Conservation (phyloP, 2,113 vertebrate genomes). For the Puma concolor region DNA sequence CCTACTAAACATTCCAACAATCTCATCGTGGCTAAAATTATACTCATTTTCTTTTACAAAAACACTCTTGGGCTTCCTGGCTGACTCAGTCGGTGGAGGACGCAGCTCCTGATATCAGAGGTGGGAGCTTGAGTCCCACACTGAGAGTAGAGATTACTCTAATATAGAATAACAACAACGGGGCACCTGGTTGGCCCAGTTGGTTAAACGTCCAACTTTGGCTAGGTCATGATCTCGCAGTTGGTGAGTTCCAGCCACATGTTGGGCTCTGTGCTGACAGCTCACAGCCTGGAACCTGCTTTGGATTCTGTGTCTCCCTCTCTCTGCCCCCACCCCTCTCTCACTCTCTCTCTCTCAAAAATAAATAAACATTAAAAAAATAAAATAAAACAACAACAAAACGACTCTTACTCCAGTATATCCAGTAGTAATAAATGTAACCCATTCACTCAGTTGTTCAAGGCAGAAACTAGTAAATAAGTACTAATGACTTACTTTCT, state of each 20-base stretch:
- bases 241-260: too few species aligned
- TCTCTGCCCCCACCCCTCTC: too few species aligned
- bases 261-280: too few species aligned
- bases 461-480: neutral
- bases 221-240: too few species aligned
- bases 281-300: too few species aligned
- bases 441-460: neutral
- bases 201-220: too few species aligned
- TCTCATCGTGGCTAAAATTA: neutral
- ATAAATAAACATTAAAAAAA: neutral
- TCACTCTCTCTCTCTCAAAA: too few species aligned
- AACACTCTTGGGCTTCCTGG: neutral
- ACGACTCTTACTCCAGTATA: neutral
- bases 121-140: neutral
- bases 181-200: too few species aligned
- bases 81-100: neutral
- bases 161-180: neutral
- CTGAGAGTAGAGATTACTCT: neutral
- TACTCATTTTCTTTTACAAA: neutral
- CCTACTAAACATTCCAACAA: neutral
- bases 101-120: neutral
- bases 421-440: neutral
- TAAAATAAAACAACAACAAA: neutral
- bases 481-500: neutral
- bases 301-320: too few species aligned